Percentiles rank a stretch among this genome's conserved stretches.
These are phyloP conservation scores for Athrips mouffetella DNA, from an alignment of 2,888 invertebrate species.

Conservation along the genomic window DNA sequence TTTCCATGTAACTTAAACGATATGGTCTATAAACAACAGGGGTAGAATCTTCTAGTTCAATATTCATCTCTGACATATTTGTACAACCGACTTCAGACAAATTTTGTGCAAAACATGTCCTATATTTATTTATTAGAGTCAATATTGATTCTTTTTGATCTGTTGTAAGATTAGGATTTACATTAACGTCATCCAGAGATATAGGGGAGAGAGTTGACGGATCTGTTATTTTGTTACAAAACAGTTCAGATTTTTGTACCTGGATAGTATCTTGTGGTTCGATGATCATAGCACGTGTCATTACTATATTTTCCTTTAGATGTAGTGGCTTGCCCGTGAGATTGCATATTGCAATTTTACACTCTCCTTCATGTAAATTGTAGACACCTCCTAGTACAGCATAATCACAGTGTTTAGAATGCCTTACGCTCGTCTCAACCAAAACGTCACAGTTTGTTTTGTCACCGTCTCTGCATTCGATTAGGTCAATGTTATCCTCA, in stretches of 20 bases:
- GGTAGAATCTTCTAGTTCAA: slow-evolving; percentile 16
- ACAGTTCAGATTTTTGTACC: background rate
- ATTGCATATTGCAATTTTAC: slow-evolving; percentile 2
- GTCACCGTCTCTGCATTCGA: background rate
- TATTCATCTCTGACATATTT: slow-evolving; percentile 23
- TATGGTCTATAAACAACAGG: slow-evolving; percentile 29
- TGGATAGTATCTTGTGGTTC: background rate
- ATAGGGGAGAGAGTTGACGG: background rate
- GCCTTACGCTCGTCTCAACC: background rate
- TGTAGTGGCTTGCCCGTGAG: background rate
- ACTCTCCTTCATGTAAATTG: background rate
- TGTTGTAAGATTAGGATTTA: background rate
- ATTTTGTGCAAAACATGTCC: slow-evolving; percentile 18
- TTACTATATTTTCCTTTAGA: background rate
- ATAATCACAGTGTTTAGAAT: background rate
- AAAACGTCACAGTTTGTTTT: background rate
- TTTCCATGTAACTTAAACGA: slow-evolving; percentile 23
- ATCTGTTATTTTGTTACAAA: background rate
- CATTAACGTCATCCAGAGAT: background rate
- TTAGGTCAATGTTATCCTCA: background rate
- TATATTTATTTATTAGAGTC: slow-evolving; percentile 5
- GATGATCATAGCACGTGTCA: background rate
- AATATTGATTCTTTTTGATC: background rate
- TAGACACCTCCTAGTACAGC: slow-evolving; percentile 7
- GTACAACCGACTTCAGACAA: slow-evolving; percentile 20